Evolutionary conservation across 2,888 invertebrate species (phyloP).

Genomic region (Drosophila formosana): DNA sequence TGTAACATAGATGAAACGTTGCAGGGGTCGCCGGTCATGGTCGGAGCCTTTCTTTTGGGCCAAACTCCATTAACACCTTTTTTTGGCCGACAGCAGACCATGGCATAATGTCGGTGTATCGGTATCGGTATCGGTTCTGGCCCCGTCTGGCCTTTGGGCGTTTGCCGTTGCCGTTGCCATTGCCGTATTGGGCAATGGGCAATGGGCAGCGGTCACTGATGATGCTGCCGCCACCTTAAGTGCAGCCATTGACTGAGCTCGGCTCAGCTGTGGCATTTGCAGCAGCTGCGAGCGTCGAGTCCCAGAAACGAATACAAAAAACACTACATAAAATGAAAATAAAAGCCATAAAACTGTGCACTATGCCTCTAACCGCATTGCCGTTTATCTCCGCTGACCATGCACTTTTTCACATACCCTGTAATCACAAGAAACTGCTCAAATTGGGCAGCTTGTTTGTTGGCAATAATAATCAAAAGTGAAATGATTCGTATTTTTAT

Average conservation of each 20-base stretch:
- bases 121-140: constrained; percentile 27
- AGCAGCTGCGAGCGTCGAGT: constrained; percentile 34
- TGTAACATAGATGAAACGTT: constrained; percentile 21
- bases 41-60: constrained; percentile 57
- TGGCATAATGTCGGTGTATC: constrained; percentile 2
- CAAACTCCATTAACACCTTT: constrained; percentile 78
- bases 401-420: constrained; percentile 40
- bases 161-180: constrained; percentile 22
- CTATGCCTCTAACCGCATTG: constrained; percentile 37
- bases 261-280: constrained; percentile 19
- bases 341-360: constrained; percentile 40
- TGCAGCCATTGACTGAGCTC: constrained; percentile 32
- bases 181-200: constrained; percentile 45
- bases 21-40: constrained; percentile 47
- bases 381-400: background rate
- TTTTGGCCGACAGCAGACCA: constrained; percentile 4
- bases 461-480: too few species aligned
- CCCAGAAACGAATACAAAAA: constrained; percentile 5
- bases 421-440: background rate
- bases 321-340: background rate
- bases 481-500: too few species aligned
- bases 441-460: background rate
- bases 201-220: constrained; percentile 25
- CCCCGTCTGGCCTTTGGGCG: background rate
- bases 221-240: constrained; percentile 43